Percentiles rank a stretch among this genome's conserved stretches.
These are phyloP conservation scores for Scolanthus callimorphus DNA, from an alignment of 92 coral and sea anemone genomes.

Conservation along the genomic window DNA sequence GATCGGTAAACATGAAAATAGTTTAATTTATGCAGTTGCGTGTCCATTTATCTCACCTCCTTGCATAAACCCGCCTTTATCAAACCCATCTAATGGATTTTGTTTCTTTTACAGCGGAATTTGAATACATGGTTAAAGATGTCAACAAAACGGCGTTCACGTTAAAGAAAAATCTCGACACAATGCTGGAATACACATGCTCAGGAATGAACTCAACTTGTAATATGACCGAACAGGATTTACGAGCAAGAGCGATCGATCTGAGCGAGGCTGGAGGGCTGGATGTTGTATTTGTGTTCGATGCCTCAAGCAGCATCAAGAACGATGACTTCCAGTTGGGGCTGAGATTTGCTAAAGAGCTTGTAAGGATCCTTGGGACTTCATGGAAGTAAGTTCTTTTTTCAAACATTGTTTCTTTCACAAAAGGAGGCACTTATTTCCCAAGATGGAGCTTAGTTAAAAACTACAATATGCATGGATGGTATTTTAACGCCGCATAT, in stretches of 20 bases:
- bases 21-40: no score
- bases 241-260: slow-evolving; percentile 55
- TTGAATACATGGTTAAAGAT: slow-evolving; percentile 50
- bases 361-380: slow-evolving; percentile 56
- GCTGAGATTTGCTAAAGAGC: slow-evolving; percentile 28
- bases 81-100: no score
- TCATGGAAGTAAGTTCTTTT: slow-evolving; percentile 36
- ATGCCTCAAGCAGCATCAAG: slow-evolving; percentile 71
- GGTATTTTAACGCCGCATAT: no score
- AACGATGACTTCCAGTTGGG: slow-evolving; percentile 38
- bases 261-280: slow-evolving; percentile 53
- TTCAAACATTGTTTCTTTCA: neutral
- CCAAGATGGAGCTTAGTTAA: no score
- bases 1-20: no score
- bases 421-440: no score
- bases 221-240: slow-evolving; percentile 26
- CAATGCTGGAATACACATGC: slow-evolving; percentile 56
- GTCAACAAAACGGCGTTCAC: slow-evolving; percentile 41
- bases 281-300: slow-evolving; percentile 70
- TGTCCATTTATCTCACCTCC: no score
- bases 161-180: slow-evolving; percentile 56
- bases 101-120: slow-evolving; percentile 42
- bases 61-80: no score
- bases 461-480: no score
- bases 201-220: slow-evolving; percentile 51